phyloP scores from a whole-genome alignment of 35 echinoderm and acorn worm species.

The Nesometra sesokonis region DNA sequence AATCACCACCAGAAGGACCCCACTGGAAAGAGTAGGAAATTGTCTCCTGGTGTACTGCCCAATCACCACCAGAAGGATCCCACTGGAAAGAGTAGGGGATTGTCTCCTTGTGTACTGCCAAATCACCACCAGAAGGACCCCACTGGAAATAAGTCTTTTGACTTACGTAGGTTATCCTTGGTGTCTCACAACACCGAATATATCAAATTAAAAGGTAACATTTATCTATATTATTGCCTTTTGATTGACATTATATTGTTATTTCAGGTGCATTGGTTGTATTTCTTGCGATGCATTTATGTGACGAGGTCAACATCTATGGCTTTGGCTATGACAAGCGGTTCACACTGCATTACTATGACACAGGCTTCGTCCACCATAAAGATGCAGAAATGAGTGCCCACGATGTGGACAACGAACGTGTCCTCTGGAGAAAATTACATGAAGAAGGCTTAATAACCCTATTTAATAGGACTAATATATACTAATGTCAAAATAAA shows the following conservation, averaged over 20 bases:
- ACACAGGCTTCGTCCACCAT: constrained; percentile 9
- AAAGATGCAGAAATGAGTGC: background rate
- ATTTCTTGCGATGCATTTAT: constrained; percentile 43
- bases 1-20: too few relatives aligned
- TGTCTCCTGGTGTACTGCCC: too few relatives aligned
- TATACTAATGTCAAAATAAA: too few relatives aligned
- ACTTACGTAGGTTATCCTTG: too few relatives aligned
- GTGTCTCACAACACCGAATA: too few relatives aligned
- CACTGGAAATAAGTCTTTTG: too few relatives aligned
- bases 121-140: too few relatives aligned
- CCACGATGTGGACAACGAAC: constrained; percentile 59
- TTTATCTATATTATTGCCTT: background rate
- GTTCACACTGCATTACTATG: constrained; percentile 62
- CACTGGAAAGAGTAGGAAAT: too few relatives aligned
- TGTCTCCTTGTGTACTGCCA: too few relatives aligned
- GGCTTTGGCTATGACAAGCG: constrained; percentile 56
- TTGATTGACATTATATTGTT: background rate
- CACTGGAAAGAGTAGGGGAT: too few relatives aligned
- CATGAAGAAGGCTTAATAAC: constrained; percentile 40
- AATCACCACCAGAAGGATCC: too few relatives aligned
- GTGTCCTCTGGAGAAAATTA: constrained; percentile 41
- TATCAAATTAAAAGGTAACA: background rate
- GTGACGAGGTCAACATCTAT: constrained; percentile 65
- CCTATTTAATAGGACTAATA: constrained; percentile 50
- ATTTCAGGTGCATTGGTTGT: constrained; percentile 47